phyloP scores from a whole-genome alignment of 2,113 vertebrate species.

The Colaptes auratus region DNA sequence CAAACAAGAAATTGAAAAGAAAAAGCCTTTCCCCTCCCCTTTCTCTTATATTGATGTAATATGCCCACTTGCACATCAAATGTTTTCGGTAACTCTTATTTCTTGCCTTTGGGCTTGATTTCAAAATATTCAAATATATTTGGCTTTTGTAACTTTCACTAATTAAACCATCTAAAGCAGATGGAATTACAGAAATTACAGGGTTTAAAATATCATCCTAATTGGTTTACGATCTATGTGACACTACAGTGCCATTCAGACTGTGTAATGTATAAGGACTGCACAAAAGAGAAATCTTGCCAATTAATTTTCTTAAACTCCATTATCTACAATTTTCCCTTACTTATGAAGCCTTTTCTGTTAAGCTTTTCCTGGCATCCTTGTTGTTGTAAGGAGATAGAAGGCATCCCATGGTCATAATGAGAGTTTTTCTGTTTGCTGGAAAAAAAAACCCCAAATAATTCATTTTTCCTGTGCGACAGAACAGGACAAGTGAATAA shows the following conservation, averaged over 20 bases:
- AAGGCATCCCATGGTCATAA: background rate
- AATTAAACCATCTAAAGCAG: slow-evolving; percentile 84
- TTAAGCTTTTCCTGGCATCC: background rate
- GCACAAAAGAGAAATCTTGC: slow-evolving; percentile 63
- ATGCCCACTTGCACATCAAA: slow-evolving; percentile 63
- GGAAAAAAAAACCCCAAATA: background rate
- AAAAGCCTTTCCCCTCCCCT: background rate
- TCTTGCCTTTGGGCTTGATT: slow-evolving; percentile 77
- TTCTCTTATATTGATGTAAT: slow-evolving; percentile 44
- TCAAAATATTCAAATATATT: slow-evolving; percentile 84
- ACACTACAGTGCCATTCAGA: slow-evolving; percentile 77
- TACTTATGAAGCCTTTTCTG: slow-evolving; percentile 1
- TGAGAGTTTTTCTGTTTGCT: background rate
- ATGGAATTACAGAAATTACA: slow-evolving; percentile 84
- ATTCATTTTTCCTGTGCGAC: background rate
- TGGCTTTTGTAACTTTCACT: slow-evolving; percentile 83
- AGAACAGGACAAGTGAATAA: background rate
- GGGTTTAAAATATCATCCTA: slow-evolving; percentile 82
- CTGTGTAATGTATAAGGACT: slow-evolving; percentile 69
- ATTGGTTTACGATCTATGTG: slow-evolving; percentile 84
- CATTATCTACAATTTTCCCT: slow-evolving; percentile 50
- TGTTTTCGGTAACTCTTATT: slow-evolving; percentile 73
- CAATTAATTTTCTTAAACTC: slow-evolving; percentile 78
- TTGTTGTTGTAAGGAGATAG: background rate
- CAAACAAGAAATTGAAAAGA: background rate